phyloP scores from a whole-genome alignment of 1,140 invertebrate genomes.

The Bombus breviceps region DNA sequence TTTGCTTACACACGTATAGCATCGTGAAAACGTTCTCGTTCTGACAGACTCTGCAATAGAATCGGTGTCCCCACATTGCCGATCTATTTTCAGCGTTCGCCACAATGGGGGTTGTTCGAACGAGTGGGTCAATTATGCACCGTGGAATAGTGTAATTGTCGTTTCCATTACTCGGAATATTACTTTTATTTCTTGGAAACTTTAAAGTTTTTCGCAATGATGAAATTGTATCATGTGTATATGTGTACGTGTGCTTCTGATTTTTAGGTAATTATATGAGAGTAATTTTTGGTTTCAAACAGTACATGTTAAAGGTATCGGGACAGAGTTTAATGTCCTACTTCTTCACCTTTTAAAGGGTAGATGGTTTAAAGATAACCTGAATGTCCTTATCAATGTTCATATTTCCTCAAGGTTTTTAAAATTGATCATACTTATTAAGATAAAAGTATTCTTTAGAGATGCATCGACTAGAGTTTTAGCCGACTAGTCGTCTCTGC shows the following conservation, averaged over 20 bases:
- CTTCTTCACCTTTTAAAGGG: too few species aligned
- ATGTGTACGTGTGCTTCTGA: too few species aligned
- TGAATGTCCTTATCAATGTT: too few species aligned
- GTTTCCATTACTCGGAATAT: not conserved
- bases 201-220: not conserved
- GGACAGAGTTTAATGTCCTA: too few species aligned
- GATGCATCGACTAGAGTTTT: too few species aligned
- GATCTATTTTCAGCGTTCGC: not conserved
- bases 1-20: conserved; percentile 7
- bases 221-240: not conserved
- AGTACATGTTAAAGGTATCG: too few species aligned
- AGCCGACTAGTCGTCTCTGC: too few species aligned
- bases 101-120: not conserved
- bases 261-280: not conserved
- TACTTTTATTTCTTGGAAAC: not conserved
- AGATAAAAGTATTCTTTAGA: too few species aligned
- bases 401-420: too few species aligned
- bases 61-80: not conserved
- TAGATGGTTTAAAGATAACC: too few species aligned
- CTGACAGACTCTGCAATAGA: not conserved
- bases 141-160: not conserved
- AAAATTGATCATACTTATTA: too few species aligned
- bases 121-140: not conserved
- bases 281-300: too few species aligned
- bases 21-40: not conserved